Evolutionary conservation across 2,888 invertebrate species (phyloP).

Genomic region (Pardosa pseudoannulata): DNA sequence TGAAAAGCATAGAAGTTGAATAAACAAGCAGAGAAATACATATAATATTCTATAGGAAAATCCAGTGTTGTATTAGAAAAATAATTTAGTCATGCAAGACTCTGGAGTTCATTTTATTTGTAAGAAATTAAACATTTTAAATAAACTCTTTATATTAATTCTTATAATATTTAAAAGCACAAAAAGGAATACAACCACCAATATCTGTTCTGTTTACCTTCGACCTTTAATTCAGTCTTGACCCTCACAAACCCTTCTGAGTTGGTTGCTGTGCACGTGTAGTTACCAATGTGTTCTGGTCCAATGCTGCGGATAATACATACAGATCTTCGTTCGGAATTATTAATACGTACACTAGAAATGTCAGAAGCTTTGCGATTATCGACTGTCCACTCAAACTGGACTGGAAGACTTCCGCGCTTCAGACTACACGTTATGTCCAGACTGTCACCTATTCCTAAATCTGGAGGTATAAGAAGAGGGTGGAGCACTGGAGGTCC

Average conservation of each 20-base stretch:
- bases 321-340: constrained; percentile 42
- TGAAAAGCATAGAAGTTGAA: too few relatives aligned
- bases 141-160: too few relatives aligned
- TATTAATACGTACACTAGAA: constrained; percentile 18
- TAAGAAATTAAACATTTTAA: too few relatives aligned
- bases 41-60: too few relatives aligned
- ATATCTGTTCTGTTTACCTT: neutral
- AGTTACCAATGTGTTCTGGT: constrained; percentile 61
- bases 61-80: too few relatives aligned
- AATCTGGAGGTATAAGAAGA: constrained; percentile 48
- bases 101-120: too few relatives aligned
- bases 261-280: constrained; percentile 46
- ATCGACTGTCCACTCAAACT: constrained; percentile 67
- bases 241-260: neutral
- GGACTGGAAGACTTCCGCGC: constrained; percentile 65
- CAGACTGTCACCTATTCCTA: constrained; percentile 46
- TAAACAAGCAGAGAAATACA: too few relatives aligned
- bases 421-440: constrained; percentile 61
- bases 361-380: neutral
- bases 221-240: neutral
- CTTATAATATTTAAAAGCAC: too few relatives aligned
- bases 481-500: constrained; percentile 43
- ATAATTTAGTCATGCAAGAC: too few relatives aligned
- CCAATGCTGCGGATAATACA: constrained; percentile 35
- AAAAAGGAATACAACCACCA: too few relatives aligned